These are phyloP conservation scores for Hydractinia echinata DNA, from an alignment of 30 jellyfish, hydroid and myxozoan species.

Conservation along the genomic window DNA sequence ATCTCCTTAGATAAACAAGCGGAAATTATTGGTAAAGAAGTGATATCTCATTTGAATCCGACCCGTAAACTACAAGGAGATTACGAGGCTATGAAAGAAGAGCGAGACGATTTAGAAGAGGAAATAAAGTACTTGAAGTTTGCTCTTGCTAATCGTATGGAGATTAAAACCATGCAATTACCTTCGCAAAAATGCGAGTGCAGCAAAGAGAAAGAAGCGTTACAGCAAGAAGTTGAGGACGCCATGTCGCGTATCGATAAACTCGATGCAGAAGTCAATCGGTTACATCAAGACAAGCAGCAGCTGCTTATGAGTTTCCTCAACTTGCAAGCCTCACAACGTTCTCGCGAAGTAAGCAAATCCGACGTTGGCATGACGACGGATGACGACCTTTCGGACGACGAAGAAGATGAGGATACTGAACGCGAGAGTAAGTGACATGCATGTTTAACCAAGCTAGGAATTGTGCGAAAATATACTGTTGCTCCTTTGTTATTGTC, in stretches of 20 bases:
- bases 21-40: slow-evolving; percentile 75
- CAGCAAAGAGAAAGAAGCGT: slow-evolving; percentile 63
- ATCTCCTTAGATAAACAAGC: slow-evolving; percentile 81
- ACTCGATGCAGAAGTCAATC: slow-evolving; percentile 85
- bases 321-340: slow-evolving; percentile 91
- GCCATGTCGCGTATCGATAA: slow-evolving; percentile 44
- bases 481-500: too few relatives aligned
- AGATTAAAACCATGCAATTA: slow-evolving; percentile 67
- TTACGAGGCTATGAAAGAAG: slow-evolving; percentile 89
- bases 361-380: slow-evolving; percentile 41
- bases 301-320: slow-evolving; percentile 90
- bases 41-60: slow-evolving; percentile 84
- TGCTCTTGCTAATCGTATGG: slow-evolving; percentile 88
- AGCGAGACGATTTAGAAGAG: slow-evolving; percentile 76
- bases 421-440: slow-evolving; percentile 48
- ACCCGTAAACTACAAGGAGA: slow-evolving; percentile 72
- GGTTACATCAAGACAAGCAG: slow-evolving; percentile 94
- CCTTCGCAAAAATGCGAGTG: slow-evolving; percentile 66
- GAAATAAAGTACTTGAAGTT: slow-evolving; percentile 83
- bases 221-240: slow-evolving; percentile 76
- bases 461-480: too few relatives aligned
- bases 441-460: neutral
- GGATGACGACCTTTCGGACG: slow-evolving; percentile 67
- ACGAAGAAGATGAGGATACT: slow-evolving; percentile 74
- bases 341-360: slow-evolving; percentile 84